Conservation (phyloP, 2,888 invertebrate genomes). For the Lasioglossum calceatum region DNA sequence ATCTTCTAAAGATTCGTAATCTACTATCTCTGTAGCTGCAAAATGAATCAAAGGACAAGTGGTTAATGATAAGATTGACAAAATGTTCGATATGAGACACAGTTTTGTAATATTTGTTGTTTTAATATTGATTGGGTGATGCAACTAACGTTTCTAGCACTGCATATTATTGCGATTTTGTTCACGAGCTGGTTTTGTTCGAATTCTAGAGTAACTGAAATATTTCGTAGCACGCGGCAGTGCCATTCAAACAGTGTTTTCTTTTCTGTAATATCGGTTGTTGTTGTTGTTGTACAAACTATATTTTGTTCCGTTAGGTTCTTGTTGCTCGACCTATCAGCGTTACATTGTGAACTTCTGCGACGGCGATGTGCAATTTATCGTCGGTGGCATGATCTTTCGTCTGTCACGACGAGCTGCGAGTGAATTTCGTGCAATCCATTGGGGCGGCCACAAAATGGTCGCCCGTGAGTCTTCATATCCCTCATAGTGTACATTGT, state of each 20-base stretch:
- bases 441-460: slow-evolving; percentile 36
- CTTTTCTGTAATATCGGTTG: slow-evolving; percentile 53
- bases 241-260: slow-evolving; percentile 19
- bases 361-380: slow-evolving; percentile 67
- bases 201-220: not conserved
- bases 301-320: slow-evolving; percentile 63
- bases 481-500: slow-evolving; percentile 74
- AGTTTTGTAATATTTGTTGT: not conserved
- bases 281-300: slow-evolving; percentile 67
- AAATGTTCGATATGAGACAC: not conserved
- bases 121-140: not conserved
- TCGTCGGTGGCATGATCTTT: slow-evolving; percentile 52
- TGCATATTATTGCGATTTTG: not conserved
- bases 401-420: slow-evolving; percentile 46
- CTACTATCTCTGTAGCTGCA: not conserved
- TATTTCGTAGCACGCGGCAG: not conserved
- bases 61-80: not conserved
- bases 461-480: slow-evolving; percentile 65
- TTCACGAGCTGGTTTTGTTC: slow-evolving; percentile 7
- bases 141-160: not conserved
- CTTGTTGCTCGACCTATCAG: slow-evolving; percentile 60
- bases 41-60: not conserved
- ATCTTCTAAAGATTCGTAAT: too few relatives aligned
- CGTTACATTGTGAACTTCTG: slow-evolving; percentile 47
- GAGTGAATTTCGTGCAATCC: slow-evolving; percentile 63